Base-by-base conservation (phyloP, 2,113 vertebrate species). In the Trematocara unimaculatum region DNA sequence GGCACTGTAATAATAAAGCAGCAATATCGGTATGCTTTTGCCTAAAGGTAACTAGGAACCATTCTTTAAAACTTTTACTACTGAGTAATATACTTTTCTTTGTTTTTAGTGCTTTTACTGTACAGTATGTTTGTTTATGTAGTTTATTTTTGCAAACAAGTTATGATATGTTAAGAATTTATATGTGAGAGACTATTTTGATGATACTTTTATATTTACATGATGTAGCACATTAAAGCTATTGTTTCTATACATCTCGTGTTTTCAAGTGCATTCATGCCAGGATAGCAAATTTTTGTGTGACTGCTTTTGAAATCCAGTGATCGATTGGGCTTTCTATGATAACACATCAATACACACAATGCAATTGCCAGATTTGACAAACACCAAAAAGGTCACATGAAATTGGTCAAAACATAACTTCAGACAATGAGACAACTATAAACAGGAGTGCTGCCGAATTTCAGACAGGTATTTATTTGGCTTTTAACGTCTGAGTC, bases 131-230 rank as follows among this genome's bases (percentile, higher is more conserved):
- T 92, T 92, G 85, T 90, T 79, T 83, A 11, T 92, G 87, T 96
- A 96, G 95, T 91, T 91, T 94, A 90, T 94, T 94, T 95, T 94
- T 94, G 31, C 33, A 85, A 67, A 91, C 93, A 67, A 78, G 83
- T 70, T 90, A 70, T 89, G 79, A 91, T 82, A 93, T 95, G 93
- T 93, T 86, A 9, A 95, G 87, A 95, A 95, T 97, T 95, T 97
- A 95, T 97, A 95, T 87, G 89, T 93, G 89, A 96, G 92, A 96
- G 93, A 91, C 85, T 96, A 96, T 96, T 97, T 97, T 96, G 91
- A 94, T 92, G 60, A 94, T 94, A 94, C 91, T 94, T 96, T 96
- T 96, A 93, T 95, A 96, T 94, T 91, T 80, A 84, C 91, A 93
- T 47, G 53, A 91, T 94, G 94, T 96, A 96, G 95, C 91, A 95